Evolutionary conservation across 2,113 vertebrate species (phyloP), one percentile per base, ranked within the genome.

Genomic region (Narcine bancroftii): DNA sequence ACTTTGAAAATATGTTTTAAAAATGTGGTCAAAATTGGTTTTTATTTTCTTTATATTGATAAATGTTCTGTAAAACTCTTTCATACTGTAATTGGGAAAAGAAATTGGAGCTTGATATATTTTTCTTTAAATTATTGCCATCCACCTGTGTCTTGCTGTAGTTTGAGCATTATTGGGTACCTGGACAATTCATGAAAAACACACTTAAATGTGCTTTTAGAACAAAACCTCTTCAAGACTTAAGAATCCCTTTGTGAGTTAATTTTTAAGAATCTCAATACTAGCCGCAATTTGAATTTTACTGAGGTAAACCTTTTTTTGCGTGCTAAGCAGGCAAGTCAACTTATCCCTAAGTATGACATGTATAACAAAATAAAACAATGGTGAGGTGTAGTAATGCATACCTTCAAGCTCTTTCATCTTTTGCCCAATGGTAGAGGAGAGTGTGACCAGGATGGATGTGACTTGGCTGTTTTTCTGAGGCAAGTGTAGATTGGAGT

Each of bases 61-160:
- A 17, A 89, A 24, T 89, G 85, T 29, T 89, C 53, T 87, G 83
- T 60, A 85, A 87, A 75, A 4, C 47, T 79, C 19, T 83, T 53
- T 50, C 47, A 83, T 26, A 33, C 53, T 83, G 45, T 63, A n/a
- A 39, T 19, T 87, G 15, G n/a, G n/a, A 36, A 63, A 87, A 87
- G 56, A 87, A n/a, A 87, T 36, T 36, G 11, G 56, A 60, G 39
- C 42, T 42, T 21, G 45, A 3, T 77, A 36, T 2, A 77, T 17
- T 45, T 77, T 36, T 45, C 39, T 77, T 5, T 0, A 26, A 45
- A 77, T 10, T 79, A 21, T 66, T 66, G 19, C 24, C 65, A 66
- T 66, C 26, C 26, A 4, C 26, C 69, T 71, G 26, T 71, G 69
- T 71, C 47, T 53, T 29, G 2, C 50, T 81, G 39, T 24, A 81